phyloP scores from a whole-genome alignment of 1,140 invertebrate genomes.

The Drosophila simulans region DNA sequence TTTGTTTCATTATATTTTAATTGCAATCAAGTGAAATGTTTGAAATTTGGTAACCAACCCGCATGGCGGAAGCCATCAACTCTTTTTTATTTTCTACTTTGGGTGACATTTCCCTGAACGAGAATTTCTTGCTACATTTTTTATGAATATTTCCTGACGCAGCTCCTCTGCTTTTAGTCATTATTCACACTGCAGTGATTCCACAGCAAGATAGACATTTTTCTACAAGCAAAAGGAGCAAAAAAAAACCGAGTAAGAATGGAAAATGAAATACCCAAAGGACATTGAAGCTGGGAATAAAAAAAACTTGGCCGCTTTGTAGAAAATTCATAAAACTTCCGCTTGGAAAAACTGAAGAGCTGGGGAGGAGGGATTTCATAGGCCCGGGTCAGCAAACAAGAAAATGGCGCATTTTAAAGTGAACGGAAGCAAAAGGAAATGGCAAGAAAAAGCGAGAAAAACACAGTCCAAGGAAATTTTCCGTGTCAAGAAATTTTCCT shows the following conservation, averaged over 20 bases:
- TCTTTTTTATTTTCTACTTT: conserved; percentile 27
- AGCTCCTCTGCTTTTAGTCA: conserved; percentile 50
- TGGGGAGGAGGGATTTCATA: neutral
- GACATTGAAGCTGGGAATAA: conserved; percentile 31
- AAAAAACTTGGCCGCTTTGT: conserved; percentile 78
- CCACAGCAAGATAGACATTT: conserved; percentile 56
- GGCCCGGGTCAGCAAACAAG: conserved; percentile 64
- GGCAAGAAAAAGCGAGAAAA: conserved; percentile 14
- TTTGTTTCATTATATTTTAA: conserved; percentile 25
- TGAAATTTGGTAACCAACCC: conserved; percentile 52
- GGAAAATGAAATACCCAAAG: conserved; percentile 39
- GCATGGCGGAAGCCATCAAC: conserved; percentile 47
- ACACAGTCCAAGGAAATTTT: conserved; percentile 56
- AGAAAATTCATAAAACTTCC: conserved; percentile 82
- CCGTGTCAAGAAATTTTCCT: conserved; percentile 56
- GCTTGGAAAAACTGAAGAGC: conserved; percentile 43
- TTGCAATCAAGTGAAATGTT: conserved; percentile 16
- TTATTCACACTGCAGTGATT: conserved; percentile 82
- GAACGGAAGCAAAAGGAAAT: conserved; percentile 11
- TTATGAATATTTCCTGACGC: conserved; percentile 78
- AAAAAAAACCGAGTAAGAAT: neutral
- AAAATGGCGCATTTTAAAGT: conserved; percentile 83
- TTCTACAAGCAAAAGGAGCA: conserved; percentile 19
- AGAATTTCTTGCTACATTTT: conserved; percentile 56
- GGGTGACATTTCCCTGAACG: conserved; percentile 22